phyloP scores from a whole-genome alignment of 2,888 invertebrate genomes.

The Yponomeuta malinellus region DNA sequence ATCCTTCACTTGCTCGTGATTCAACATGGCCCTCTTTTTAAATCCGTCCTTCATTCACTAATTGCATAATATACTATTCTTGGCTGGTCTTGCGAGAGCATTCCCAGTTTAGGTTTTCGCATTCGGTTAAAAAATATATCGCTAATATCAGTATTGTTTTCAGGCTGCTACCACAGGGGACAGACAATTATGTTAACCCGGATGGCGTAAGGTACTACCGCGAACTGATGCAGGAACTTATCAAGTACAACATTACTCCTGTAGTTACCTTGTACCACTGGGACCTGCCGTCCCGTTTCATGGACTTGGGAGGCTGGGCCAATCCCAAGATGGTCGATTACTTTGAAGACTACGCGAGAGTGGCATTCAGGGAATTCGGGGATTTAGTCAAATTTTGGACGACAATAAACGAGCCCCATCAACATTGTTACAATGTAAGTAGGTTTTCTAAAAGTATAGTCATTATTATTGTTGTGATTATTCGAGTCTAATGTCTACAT shows the following conservation, averaged over 20 bases:
- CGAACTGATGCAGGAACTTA: constrained; percentile 80
- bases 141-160: neutral
- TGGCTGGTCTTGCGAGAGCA: too few species aligned
- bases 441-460: neutral
- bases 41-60: too few species aligned
- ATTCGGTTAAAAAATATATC: too few species aligned
- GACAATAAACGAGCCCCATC: constrained; percentile 84
- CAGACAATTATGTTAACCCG: constrained; percentile 78
- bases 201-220: constrained; percentile 85
- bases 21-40: too few species aligned
- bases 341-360: constrained; percentile 72
- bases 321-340: constrained; percentile 70
- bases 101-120: too few species aligned
- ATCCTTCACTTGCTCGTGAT: too few species aligned
- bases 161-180: constrained; percentile 82
- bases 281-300: constrained; percentile 71
- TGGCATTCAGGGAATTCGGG: constrained; percentile 76
- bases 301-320: constrained; percentile 71
- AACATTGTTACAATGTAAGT: constrained; percentile 66
- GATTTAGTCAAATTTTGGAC: constrained; percentile 82
- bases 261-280: constrained; percentile 81
- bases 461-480: neutral
- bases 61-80: too few species aligned
- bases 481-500: too few species aligned
- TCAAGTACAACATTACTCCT: constrained; percentile 79